phyloP scores from a whole-genome alignment of 2,797 vertebrate genomes.

The Malurus splendens region DNA sequence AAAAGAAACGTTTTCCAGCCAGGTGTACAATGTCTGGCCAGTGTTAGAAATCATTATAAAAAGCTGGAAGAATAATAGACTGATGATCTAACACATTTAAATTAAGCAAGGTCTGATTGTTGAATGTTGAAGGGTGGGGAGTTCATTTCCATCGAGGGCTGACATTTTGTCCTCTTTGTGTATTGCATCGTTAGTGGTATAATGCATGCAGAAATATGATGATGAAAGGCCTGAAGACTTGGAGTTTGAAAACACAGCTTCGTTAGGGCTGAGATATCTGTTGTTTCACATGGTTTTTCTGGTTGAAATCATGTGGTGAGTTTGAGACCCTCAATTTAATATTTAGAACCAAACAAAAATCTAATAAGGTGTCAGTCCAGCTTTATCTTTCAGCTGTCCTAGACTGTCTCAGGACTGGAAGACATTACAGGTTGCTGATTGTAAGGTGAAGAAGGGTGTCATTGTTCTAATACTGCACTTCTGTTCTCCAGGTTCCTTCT shows the following conservation, averaged over 20 bases:
- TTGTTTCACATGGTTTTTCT: constrained; percentile 12
- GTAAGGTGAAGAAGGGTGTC: not conserved
- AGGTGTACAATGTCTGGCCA: constrained; percentile 24
- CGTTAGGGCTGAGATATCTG: not conserved
- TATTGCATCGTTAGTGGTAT: constrained; percentile 1
- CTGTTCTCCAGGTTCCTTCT: not conserved
- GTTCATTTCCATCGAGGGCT: constrained; percentile 15
- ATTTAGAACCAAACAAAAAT: not conserved
- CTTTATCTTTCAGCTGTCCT: not conserved
- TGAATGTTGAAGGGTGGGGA: constrained; percentile 1
- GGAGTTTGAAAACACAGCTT: not conserved
- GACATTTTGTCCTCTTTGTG: constrained; percentile 27
- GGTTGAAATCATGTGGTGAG: not conserved
- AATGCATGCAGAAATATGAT: not conserved
- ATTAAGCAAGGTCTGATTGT: constrained; percentile 16
- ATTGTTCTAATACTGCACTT: not conserved
- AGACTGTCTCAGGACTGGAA: not conserved
- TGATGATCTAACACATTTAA: not conserved
- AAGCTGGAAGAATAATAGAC: constrained; percentile 24
- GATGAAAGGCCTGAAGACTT: constrained; percentile 7
- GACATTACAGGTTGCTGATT: not conserved
- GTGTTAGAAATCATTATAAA: constrained; percentile 17
- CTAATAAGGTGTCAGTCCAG: not conserved
- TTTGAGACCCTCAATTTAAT: not conserved
- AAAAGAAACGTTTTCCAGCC: constrained; percentile 32